Percentiles rank a stretch among this genome's conserved stretches.
Evolutionary conservation across 2,113 vertebrate species (phyloP).

Genomic region (Embiotoca jacksoni): DNA sequence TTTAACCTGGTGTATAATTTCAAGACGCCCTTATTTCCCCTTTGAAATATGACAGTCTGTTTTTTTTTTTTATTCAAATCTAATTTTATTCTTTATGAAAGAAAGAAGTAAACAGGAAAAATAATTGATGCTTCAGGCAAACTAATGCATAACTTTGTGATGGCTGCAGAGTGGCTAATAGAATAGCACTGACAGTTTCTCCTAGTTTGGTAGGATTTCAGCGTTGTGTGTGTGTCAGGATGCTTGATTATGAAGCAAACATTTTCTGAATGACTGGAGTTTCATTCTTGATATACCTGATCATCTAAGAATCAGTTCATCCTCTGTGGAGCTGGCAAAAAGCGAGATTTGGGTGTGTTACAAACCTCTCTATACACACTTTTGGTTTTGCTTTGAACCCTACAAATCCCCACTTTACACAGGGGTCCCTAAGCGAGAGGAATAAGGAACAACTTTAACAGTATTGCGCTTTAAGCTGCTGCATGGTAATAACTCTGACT

Average conservation of each 20-base stretch:
- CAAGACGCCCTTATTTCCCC: neutral
- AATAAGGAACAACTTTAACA: slow-evolving; percentile 31
- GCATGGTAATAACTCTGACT: slow-evolving; percentile 25
- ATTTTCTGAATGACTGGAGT: slow-evolving; percentile 11
- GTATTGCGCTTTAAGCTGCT: slow-evolving; percentile 35
- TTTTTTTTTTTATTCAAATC: slow-evolving; percentile 1
- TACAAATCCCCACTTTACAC: slow-evolving; percentile 29
- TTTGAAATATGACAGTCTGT: slow-evolving; percentile 3
- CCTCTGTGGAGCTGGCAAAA: neutral
- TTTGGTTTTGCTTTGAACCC: slow-evolving; percentile 24
- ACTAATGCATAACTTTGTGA: slow-evolving; percentile 9
- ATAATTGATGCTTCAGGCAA: slow-evolving; percentile 27
- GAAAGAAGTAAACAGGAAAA: slow-evolving; percentile 22
- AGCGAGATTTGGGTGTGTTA: slow-evolving; percentile 20
- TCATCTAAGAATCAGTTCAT: slow-evolving; percentile 19
- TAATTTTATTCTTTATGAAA: slow-evolving; percentile 29
- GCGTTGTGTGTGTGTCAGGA: neutral
- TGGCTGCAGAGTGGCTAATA: neutral
- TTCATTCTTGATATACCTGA: neutral
- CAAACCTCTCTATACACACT: slow-evolving; percentile 19
- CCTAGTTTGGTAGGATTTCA: neutral
- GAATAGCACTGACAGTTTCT: neutral
- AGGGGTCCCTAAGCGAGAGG: slow-evolving; percentile 9
- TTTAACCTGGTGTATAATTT: neutral
- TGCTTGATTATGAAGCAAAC: slow-evolving; percentile 10